Conservation (phyloP, 30 jellyfish, hydroid and myxozoan species). For the Mastigias papua region DNA sequence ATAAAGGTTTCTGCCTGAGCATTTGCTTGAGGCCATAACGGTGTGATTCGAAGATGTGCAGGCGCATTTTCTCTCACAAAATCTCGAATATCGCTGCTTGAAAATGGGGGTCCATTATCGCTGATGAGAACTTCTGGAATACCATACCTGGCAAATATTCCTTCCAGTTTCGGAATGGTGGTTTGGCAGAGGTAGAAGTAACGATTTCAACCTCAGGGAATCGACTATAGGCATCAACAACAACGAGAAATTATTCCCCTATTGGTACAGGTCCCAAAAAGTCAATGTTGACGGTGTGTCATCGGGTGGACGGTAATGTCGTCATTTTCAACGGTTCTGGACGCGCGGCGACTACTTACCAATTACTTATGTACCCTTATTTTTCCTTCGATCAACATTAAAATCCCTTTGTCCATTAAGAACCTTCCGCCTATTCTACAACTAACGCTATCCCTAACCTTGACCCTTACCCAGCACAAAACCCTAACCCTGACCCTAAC, state of each 20-base stretch:
- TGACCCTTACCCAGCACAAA: no score
- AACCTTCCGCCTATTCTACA: no score
- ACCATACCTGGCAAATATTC: constrained; percentile 9
- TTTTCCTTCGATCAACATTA: no score
- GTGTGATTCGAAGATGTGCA: not conserved
- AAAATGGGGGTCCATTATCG: constrained; percentile 11
- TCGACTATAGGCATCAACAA: not conserved
- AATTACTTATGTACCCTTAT: no score
- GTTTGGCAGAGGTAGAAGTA: not conserved
- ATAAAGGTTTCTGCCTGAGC: constrained; percentile 38
- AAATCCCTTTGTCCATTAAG: no score
- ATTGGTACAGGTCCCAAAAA: not conserved
- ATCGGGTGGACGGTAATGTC: not conserved
- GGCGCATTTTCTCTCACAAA: not conserved
- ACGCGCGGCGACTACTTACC: no score
- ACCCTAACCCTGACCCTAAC: no score
- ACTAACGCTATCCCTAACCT: no score
- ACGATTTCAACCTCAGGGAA: constrained; percentile 20
- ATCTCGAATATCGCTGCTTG: not conserved
- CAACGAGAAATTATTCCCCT: not conserved
- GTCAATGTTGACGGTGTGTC: constrained; percentile 2
- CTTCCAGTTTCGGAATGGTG: constrained; percentile 4
- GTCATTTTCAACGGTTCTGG: not conserved
- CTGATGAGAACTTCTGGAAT: not conserved
- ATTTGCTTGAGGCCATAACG: constrained; percentile 36